Conservation (phyloP, 2,113 vertebrate species). For the Nasalis larvatus region DNA sequence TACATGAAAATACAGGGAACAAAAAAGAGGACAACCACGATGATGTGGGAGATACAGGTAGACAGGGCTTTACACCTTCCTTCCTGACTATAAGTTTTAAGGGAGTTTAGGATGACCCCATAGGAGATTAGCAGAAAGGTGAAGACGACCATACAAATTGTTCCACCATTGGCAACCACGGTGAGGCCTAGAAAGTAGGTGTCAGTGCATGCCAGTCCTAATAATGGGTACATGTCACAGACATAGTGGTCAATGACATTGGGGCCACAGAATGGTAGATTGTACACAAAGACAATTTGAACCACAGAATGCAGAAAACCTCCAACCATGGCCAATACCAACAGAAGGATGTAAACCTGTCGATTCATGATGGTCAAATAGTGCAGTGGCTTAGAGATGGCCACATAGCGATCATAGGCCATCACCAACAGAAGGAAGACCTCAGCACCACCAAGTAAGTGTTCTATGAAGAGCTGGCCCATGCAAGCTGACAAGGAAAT, state of each 20-base stretch:
- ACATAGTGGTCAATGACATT: too few species aligned
- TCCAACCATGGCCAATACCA: accelerated
- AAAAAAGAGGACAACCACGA: conserved; percentile 60
- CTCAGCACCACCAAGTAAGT: too few species aligned
- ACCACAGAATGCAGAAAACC: too few species aligned
- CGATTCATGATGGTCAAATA: too few species aligned
- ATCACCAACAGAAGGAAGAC: too few species aligned
- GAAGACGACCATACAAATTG: conserved; percentile 35
- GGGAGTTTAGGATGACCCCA: neutral
- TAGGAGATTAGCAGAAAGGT: conserved; percentile 48
- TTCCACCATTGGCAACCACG: conserved; percentile 58
- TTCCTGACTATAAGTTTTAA: neutral
- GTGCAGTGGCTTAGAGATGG: too few species aligned
- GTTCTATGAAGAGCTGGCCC: too few species aligned
- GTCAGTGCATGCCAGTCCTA: conserved; percentile 1
- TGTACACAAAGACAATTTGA: too few species aligned
- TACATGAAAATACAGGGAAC: conserved; percentile 71
- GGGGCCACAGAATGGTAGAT: too few species aligned
- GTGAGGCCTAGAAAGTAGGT: conserved; percentile 26
- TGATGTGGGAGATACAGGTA: conserved; percentile 52
- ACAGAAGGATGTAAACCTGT: too few species aligned
- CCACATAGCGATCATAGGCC: too few species aligned
- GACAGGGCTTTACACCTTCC: conserved; percentile 64
- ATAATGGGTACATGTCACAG: neutral
- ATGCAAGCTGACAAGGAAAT: too few species aligned